Conservation (phyloP, 2,113 vertebrate species). For the Rhinoderma darwinii region DNA sequence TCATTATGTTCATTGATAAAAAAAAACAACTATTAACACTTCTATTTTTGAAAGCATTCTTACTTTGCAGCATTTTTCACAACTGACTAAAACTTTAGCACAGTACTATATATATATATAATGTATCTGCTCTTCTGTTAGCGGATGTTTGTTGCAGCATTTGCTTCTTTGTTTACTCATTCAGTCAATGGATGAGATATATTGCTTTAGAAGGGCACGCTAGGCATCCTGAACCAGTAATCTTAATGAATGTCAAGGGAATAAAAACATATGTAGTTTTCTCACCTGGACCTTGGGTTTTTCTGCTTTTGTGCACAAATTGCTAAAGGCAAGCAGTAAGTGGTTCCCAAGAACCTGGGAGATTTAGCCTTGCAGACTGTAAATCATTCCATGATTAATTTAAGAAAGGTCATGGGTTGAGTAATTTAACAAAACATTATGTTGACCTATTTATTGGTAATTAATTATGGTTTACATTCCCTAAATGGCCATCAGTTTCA, state of each 20-base stretch:
- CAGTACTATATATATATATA: too few relatives aligned
- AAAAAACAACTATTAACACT: too few relatives aligned
- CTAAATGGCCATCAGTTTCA: slow-evolving; percentile 42
- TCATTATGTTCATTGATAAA: too few relatives aligned
- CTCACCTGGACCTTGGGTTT: slow-evolving; percentile 31
- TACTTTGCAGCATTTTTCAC: too few relatives aligned
- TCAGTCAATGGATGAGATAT: not conserved
- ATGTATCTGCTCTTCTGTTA: not conserved
- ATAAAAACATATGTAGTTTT: slow-evolving; percentile 48
- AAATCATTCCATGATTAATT: slow-evolving; percentile 58
- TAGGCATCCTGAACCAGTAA: slow-evolving; percentile 32
- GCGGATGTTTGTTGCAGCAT: not conserved
- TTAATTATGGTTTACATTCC: slow-evolving; percentile 55
- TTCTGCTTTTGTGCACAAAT: slow-evolving; percentile 43
- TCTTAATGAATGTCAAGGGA: slow-evolving; percentile 51
- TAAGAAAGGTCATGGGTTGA: slow-evolving; percentile 54
- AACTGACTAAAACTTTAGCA: too few relatives aligned
- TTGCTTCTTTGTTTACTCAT: not conserved
- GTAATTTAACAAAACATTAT: slow-evolving; percentile 55
- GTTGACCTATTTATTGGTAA: slow-evolving; percentile 56
- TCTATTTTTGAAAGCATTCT: too few relatives aligned
- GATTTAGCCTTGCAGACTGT: slow-evolving; percentile 51
- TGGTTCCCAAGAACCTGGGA: slow-evolving; percentile 43
- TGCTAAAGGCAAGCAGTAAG: slow-evolving; percentile 53
- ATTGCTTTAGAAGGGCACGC: slow-evolving; percentile 28